Base-by-base conservation (phyloP, 1,140 invertebrate genomes). In the Philotrypesis tridentata region DNA sequence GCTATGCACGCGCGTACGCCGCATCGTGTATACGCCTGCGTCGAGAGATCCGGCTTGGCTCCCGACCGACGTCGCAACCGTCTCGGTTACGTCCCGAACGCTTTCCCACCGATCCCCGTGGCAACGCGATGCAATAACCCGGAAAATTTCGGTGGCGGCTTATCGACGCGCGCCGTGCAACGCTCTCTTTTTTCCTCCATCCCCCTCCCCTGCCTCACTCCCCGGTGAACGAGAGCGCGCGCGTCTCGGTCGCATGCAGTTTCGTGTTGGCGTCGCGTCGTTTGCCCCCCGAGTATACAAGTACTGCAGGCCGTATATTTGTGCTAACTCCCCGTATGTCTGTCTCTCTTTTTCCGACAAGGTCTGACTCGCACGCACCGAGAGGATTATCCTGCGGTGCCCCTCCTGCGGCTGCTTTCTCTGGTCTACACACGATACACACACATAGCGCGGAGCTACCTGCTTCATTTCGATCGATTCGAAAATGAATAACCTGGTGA, bases 401-500 rank as follows among this genome's bases (percentile, higher is more conserved):
- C 55, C 78, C 31, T 21, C 55, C 78, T 12, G 21, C 8, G 37
- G 31, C 67, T 37, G 31, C 12, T 27, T 70, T 31, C 27, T 78
- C 21, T n/a, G n/a, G 17, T 55, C 48, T 55, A 21, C 48, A n/a
- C 21, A n/a, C 48, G 48, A 55, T 14, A 43, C 17, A 43, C n/a
- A 5, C 3, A 65, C 27, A 2, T 25, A 27, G 77, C 31, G 48
- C 29, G 31, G 60, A 61, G 60, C 70, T 40, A 71, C 21, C 25
- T 61, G 60, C 74, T 55, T 75, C 23, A 60, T 68, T 68, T 68
- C 79, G 63, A 75, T 21, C 12, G 11, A 63, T 60, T 75, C 79
- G 25, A 77, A 71, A 70, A 82, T 82, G 80, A 82, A 82, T 61
- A 82, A 82, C 23, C 31, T 82, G 80, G 80, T 82, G 48, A 82